Evolutionary conservation across 1,140 invertebrate species (phyloP).

Genomic region (Odontomachus brunneus): DNA sequence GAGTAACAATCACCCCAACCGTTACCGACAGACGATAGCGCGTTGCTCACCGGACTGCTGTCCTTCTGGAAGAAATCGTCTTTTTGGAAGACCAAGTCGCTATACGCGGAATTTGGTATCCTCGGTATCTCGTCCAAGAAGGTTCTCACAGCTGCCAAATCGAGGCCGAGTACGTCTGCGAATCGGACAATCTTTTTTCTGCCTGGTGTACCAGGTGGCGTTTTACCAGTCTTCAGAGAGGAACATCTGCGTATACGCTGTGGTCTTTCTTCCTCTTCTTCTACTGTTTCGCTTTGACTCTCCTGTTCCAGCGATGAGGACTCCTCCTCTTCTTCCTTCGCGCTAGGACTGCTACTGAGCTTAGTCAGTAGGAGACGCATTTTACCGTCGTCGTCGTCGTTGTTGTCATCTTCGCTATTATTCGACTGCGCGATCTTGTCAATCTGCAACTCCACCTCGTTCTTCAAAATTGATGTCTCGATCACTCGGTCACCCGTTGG

Average conservation of each 20-base stretch:
- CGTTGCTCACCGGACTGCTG: slow-evolving; percentile 78
- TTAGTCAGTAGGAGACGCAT: slow-evolving; percentile 66
- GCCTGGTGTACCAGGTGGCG: slow-evolving; percentile 94
- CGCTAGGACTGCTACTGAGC: slow-evolving; percentile 51
- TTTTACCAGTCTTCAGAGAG: slow-evolving; percentile 95
- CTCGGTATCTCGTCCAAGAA: slow-evolving; percentile 95
- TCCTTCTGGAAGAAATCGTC: slow-evolving; percentile 79
- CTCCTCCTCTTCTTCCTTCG: slow-evolving; percentile 75
- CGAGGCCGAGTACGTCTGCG: slow-evolving; percentile 96
- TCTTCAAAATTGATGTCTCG: slow-evolving; percentile 54
- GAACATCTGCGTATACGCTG: slow-evolving; percentile 91
- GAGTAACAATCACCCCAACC: slow-evolving; percentile 70
- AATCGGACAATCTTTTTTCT: slow-evolving; percentile 98
- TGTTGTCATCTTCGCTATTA: slow-evolving; percentile 11
- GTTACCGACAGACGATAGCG: slow-evolving; percentile 11
- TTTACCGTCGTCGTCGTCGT: slow-evolving; percentile 68
- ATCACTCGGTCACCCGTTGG: background rate
- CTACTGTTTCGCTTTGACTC: slow-evolving; percentile 80
- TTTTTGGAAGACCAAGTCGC: slow-evolving; percentile 87
- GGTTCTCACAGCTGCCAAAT: slow-evolving; percentile 95
- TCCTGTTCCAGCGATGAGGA: slow-evolving; percentile 56
- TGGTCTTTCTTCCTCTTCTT: slow-evolving; percentile 83
- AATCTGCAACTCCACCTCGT: slow-evolving; percentile 66
- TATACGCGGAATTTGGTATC: slow-evolving; percentile 94
- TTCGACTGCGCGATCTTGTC: slow-evolving; percentile 40